A percentile compares a stretch with the other conserved stretches of the same genome.
These are phyloP conservation scores for Radopholus similis DNA, from an alignment of 1,140 invertebrate species.

Conservation along the genomic window DNA sequence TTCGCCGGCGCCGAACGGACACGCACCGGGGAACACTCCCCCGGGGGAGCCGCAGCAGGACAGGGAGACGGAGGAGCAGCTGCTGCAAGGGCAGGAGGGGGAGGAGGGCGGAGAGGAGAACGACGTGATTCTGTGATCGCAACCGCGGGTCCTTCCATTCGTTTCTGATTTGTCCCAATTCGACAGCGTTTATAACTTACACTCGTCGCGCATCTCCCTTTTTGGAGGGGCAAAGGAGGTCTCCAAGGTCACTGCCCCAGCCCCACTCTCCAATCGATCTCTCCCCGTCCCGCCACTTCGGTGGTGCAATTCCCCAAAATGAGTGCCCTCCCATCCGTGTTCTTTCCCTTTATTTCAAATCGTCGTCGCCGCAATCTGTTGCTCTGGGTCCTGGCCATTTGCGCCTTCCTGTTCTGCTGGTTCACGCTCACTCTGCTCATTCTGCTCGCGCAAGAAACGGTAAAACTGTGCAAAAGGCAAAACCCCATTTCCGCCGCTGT, in stretches of 20 bases:
- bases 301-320: not conserved
- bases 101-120: not conserved
- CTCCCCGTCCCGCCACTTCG: not conserved
- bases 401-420: conserved; percentile 42
- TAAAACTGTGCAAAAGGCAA: not conserved
- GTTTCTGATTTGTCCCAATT: not conserved
- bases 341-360: not conserved
- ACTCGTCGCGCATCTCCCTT: not conserved
- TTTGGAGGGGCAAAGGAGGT: not conserved
- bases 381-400: conserved; percentile 25
- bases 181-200: not conserved
- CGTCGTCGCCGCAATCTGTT: conserved; percentile 1
- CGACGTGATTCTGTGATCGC: not conserved
- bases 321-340: not conserved
- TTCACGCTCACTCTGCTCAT: conserved; percentile 37
- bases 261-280: not conserved
- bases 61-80: not conserved
- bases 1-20: not conserved
- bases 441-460: conserved; percentile 39
- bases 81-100: not conserved
- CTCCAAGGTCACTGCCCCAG: not conserved
- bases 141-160: not conserved
- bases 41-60: not conserved
- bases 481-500: too few relatives aligned
- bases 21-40: not conserved